Evolutionary conservation across 2,888 invertebrate species (phyloP).

Genomic region (Callyntrura sp.): DNA sequence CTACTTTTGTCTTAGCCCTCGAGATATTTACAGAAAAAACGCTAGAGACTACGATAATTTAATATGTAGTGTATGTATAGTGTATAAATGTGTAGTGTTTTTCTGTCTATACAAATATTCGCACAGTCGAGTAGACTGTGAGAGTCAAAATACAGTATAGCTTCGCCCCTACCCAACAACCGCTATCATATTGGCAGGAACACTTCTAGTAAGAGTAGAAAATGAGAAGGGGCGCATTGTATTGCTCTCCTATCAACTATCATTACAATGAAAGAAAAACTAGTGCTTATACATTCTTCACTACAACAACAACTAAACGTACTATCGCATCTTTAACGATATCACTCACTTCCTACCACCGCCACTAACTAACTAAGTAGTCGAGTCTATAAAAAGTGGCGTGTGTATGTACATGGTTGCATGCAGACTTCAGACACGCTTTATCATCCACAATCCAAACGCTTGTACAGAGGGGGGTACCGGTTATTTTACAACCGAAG

Average conservation of each 20-base stretch:
- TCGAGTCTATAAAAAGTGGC: conserved; percentile 19
- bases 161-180: neutral
- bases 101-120: neutral
- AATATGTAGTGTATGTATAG: neutral
- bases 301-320: neutral
- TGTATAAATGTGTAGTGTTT: neutral
- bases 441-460: neutral
- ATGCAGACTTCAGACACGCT: neutral
- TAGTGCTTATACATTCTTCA: conserved; percentile 18
- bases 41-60: conserved; percentile 47
- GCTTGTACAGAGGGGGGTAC: neutral
- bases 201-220: neutral
- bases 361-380: no score
- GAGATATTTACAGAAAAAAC: conserved; percentile 66
- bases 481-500: neutral
- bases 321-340: conserved; percentile 21
- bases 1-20: conserved; percentile 63
- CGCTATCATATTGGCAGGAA: neutral
- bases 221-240: conserved; percentile 33
- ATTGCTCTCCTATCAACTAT: conserved; percentile 45
- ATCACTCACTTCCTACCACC: conserved; percentile 12
- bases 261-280: conserved; percentile 23
- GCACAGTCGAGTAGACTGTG: neutral
- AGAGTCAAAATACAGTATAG: conserved; percentile 23
- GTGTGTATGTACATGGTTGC: neutral